phyloP scores from a whole-genome alignment of 2,888 invertebrate species.

The Pomacea canaliculata region DNA sequence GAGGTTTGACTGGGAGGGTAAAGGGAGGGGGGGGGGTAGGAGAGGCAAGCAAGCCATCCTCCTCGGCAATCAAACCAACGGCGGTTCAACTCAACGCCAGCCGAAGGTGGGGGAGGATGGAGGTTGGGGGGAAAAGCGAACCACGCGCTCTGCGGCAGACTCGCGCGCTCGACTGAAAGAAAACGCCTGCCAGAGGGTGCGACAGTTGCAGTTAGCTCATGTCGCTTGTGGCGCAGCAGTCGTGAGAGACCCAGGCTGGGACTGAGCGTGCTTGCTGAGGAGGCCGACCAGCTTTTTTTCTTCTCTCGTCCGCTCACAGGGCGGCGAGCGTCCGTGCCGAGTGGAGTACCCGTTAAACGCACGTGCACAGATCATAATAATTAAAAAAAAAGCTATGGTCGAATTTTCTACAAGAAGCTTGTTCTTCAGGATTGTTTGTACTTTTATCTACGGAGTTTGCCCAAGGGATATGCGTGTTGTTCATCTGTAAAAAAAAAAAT shows the following conservation, averaged over 20 bases:
- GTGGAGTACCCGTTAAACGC: too few relatives aligned
- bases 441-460: too few relatives aligned
- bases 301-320: not conserved
- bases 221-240: not conserved
- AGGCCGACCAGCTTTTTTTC: not conserved
- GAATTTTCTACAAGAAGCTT: too few relatives aligned
- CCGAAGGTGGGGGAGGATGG: not conserved
- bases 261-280: not conserved
- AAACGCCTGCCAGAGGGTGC: not conserved
- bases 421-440: too few relatives aligned
- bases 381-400: too few relatives aligned
- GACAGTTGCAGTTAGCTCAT: slow-evolving; percentile 3
- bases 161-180: not conserved
- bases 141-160: not conserved
- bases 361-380: too few relatives aligned
- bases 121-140: too few relatives aligned
- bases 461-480: too few relatives aligned
- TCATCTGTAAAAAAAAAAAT: too few relatives aligned
- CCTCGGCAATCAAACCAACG: not conserved
- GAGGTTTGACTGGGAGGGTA: not conserved
- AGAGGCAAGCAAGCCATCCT: too few relatives aligned
- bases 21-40: too few relatives aligned
- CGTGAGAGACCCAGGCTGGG: not conserved
- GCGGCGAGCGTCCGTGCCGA: not conserved
- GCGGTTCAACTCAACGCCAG: slow-evolving; percentile 1